A percentile compares a stretch with the other conserved stretches of the same genome.
Conservation (phyloP, 2,113 vertebrate species). For the Anoplopoma fimbria region DNA sequence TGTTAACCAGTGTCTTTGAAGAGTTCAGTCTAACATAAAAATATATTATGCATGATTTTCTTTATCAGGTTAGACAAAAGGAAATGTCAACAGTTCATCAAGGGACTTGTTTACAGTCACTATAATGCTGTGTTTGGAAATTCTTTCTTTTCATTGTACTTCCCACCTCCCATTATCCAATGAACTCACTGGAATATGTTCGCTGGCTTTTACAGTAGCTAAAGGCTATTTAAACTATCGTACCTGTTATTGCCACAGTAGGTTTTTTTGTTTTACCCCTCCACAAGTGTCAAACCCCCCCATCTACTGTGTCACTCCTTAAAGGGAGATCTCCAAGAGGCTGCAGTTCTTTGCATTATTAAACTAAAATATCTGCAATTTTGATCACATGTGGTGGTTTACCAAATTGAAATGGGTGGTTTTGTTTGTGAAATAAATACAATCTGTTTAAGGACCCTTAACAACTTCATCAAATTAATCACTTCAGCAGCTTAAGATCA, state of each 20-base stretch:
- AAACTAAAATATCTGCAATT: background rate
- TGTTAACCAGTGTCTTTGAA: slow-evolving; percentile 1
- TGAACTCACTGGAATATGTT: background rate
- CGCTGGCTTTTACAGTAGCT: background rate
- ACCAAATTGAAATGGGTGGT: background rate
- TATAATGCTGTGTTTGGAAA: background rate
- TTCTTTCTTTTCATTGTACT: background rate
- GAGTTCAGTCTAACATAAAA: slow-evolving; percentile 7
- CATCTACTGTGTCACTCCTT: background rate
- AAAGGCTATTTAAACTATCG: background rate
- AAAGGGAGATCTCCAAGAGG: background rate
- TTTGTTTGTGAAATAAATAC: slow-evolving; percentile 30
- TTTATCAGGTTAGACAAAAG: background rate
- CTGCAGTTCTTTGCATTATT: background rate
- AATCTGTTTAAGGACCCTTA: slow-evolving; percentile 8
- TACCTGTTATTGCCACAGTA: background rate
- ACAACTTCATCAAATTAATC: background rate
- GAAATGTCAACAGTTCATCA: slow-evolving; percentile 1
- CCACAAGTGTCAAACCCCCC: background rate
- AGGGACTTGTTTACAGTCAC: background rate
- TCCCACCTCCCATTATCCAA: background rate
- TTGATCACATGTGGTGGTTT: background rate
- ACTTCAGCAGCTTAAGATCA: background rate
- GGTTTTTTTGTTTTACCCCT: background rate
- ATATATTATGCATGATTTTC: background rate